Base-by-base conservation (phyloP, 2,113 vertebrate genomes). In the Poeciliopsis prolifica region DNA sequence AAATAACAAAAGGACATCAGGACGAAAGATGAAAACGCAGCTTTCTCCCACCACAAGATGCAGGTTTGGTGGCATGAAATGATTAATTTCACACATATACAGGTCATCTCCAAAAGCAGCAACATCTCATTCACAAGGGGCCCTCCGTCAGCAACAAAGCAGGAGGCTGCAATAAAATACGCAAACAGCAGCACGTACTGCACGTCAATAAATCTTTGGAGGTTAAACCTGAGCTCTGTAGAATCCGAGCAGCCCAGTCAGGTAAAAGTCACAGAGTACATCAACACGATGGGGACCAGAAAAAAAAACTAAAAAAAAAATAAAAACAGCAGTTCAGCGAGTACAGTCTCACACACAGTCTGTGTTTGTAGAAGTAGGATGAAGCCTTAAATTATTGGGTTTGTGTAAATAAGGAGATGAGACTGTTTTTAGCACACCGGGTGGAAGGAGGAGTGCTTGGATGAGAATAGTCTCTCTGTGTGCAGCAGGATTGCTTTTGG, bases 71-170 rank as follows among this genome's bases (percentile, higher is more conserved):
- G 75, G 86, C 72, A 88, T 82, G 90, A 91, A 90, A 90, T 93
- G 93, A 94, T 93, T 94, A 93, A 94, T 94, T 92, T 93, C 89
- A 85, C 90, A 90, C 88, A 66, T 89, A 92, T 92, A 87, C 92
- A 86, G 92, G 93, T 93, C 93, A 93, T 92, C 90, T 82, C 86
- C 78, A 88, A 84, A 90, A 93, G 90, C 91, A 88, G 91, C 86
- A 89, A 84, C 91, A 86, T 92, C 92, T 94, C 92, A 91, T 92
- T 92, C 92, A 91, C 92, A 80, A 86, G 91, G 91, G 92, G 85
- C 85, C 88, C 82, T 58, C 90, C 77, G 91, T 94, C 93, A 92
- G 93, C 92, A 93, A 91, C 92, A 91, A 92, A 91, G 86, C 85
- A 89, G 91, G 91, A 92, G 88, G 81, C 89, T 92, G 91, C 91